A percentile compares a stretch with the other conserved stretches of the same genome.
Evolutionary conservation across 2,113 vertebrate species (phyloP).

Genomic region (Sisor rabdophorus): DNA sequence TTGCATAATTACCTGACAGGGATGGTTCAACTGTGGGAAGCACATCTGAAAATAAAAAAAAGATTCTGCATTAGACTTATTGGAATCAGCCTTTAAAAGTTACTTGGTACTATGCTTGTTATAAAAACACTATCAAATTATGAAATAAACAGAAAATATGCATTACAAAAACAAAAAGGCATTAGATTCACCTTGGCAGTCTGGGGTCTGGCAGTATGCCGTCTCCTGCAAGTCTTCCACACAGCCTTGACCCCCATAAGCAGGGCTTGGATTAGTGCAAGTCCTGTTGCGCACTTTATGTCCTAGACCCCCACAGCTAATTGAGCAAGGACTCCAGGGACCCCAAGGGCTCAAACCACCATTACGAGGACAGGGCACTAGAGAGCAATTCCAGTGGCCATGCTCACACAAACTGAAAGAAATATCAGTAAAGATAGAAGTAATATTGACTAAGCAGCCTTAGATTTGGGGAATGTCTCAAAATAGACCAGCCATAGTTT

Average conservation of each 20-base stretch:
- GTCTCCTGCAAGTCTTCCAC: slow-evolving; percentile 66
- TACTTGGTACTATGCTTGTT: background rate
- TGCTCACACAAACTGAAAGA: slow-evolving; percentile 69
- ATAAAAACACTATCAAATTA: background rate
- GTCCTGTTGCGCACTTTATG: slow-evolving; percentile 69
- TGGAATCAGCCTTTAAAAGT: background rate
- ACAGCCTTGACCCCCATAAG: slow-evolving; percentile 70
- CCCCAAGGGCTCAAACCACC: slow-evolving; percentile 71
- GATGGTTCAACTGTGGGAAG: slow-evolving; percentile 64
- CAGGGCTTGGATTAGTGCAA: slow-evolving; percentile 64
- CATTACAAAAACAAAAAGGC: background rate
- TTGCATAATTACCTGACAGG: slow-evolving; percentile 58
- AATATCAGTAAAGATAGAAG: background rate
- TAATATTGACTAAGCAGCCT: background rate
- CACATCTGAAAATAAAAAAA: slow-evolving; percentile 40
- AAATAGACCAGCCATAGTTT: background rate
- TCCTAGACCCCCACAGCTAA: slow-evolving; percentile 79
- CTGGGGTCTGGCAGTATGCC: slow-evolving; percentile 73
- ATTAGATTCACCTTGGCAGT: slow-evolving; percentile 71
- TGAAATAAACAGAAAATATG: background rate
- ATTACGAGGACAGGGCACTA: slow-evolving; percentile 63
- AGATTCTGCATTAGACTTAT: background rate
- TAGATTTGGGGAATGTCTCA: background rate
- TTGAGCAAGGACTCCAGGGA: slow-evolving; percentile 75
- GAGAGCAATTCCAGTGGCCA: slow-evolving; percentile 73